phyloP scores from a whole-genome alignment of 2,888 invertebrate species.

The Sepiola atlantica region DNA sequence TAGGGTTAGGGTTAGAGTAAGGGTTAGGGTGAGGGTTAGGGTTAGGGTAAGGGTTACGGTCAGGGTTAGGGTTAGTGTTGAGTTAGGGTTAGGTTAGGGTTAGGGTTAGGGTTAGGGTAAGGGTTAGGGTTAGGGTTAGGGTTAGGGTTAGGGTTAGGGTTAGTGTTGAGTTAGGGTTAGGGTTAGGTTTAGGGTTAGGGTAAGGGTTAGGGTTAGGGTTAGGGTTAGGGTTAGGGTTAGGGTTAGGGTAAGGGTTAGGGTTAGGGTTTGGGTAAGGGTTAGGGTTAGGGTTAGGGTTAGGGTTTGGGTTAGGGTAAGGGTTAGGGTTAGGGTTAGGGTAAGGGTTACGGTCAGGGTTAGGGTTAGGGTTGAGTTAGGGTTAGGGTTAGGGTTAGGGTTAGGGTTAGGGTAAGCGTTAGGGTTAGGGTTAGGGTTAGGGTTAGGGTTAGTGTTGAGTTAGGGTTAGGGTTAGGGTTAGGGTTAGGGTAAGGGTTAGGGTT shows the following conservation, averaged over 20 bases:
- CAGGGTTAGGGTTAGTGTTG: too few relatives aligned
- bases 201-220: not conserved
- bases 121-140: too few relatives aligned
- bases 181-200: not conserved
- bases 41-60: too few relatives aligned
- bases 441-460: not conserved
- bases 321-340: not conserved
- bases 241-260: not conserved
- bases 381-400: constrained; percentile 14
- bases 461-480: constrained; percentile 32
- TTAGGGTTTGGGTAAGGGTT: not conserved
- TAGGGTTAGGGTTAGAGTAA: too few relatives aligned
- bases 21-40: too few relatives aligned
- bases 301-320: not conserved
- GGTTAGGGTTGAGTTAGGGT: not conserved
- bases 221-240: constrained; percentile 16
- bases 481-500: not conserved
- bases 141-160: not conserved
- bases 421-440: too few relatives aligned
- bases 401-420: not conserved
- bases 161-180: not conserved
- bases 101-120: too few relatives aligned
- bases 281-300: not conserved
- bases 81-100: too few relatives aligned
- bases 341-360: too few relatives aligned